phyloP scores from a whole-genome alignment of 35 echinoderm and acorn worm genomes.

The Apostichopus japonicus region DNA sequence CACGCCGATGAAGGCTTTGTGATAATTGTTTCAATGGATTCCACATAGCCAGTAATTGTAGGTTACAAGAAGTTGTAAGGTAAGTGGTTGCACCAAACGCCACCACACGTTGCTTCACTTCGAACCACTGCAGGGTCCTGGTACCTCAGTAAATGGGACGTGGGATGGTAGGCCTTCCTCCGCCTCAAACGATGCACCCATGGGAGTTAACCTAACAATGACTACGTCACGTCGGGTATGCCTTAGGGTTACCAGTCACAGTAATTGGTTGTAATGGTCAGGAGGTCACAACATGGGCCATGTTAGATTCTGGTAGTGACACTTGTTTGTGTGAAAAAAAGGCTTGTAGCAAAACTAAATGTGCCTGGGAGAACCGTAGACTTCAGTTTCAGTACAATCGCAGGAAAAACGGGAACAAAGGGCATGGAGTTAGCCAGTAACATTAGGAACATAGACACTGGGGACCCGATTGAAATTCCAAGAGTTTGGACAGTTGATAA shows the following conservation, averaged over 20 bases:
- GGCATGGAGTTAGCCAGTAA: too few relatives aligned
- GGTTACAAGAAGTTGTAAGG: slow-evolving; percentile 12
- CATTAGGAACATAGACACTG: too few relatives aligned
- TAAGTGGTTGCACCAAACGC: slow-evolving; percentile 31
- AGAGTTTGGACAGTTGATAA: slow-evolving; percentile 7
- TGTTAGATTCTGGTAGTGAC: slow-evolving; percentile 68
- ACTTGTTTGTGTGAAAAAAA: slow-evolving; percentile 51
- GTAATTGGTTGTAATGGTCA: neutral
- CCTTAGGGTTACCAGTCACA: slow-evolving; percentile 46
- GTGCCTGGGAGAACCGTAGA: neutral
- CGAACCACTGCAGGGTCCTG: neutral
- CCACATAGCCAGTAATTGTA: slow-evolving; percentile 38
- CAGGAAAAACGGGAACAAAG: too few relatives aligned
- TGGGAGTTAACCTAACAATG: neutral
- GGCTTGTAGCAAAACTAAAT: slow-evolving; percentile 37
- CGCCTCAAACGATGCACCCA: neutral
- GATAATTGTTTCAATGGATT: slow-evolving; percentile 55
- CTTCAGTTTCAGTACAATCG: too few relatives aligned
- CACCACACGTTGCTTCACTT: slow-evolving; percentile 57
- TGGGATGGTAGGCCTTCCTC: neutral
- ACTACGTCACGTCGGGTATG: neutral
- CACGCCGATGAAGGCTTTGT: slow-evolving; percentile 24
- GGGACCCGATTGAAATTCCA: too few relatives aligned
- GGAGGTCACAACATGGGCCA: slow-evolving; percentile 54
- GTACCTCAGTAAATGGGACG: neutral